A percentile compares a stretch with the other conserved stretches of the same genome.
Conservation (phyloP, 2,888 invertebrate genomes). For the Autographa pulchrina region DNA sequence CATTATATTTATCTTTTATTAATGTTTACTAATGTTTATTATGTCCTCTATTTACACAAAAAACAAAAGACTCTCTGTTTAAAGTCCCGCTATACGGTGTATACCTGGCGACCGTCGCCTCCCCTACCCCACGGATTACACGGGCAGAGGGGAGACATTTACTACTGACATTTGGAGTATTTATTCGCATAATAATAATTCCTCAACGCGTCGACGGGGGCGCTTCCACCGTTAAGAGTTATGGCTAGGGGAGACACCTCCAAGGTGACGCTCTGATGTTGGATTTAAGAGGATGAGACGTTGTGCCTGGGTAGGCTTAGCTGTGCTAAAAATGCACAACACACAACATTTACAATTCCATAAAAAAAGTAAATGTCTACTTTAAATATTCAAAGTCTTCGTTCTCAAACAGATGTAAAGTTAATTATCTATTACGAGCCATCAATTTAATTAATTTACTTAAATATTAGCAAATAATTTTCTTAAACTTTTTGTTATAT, state of each 20-base stretch:
- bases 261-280: constrained; percentile 74
- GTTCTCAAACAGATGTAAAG: too few species aligned
- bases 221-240: constrained; percentile 84
- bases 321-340: too few species aligned
- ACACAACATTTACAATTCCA: too few species aligned
- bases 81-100: constrained; percentile 18
- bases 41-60: not conserved
- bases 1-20: too few species aligned
- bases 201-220: constrained; percentile 87
- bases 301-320: not conserved
- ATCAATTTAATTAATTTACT: too few species aligned
- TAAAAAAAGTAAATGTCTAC: too few species aligned
- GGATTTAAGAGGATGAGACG: constrained; percentile 68
- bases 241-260: constrained; percentile 85
- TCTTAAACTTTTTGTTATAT: too few species aligned
- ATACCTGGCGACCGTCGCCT: constrained; percentile 45
- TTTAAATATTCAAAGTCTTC: too few species aligned
- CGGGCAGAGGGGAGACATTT: constrained; percentile 86
- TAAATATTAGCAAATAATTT: too few species aligned
- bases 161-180: constrained; percentile 91
- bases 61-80: not conserved
- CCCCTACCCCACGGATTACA: constrained; percentile 73
- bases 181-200: constrained; percentile 92
- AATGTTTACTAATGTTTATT: too few species aligned
- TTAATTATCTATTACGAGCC: too few species aligned